Evolutionary conservation across 2,797 vertebrate species (phyloP).

Genomic region (Tamandua tetradactyla): DNA sequence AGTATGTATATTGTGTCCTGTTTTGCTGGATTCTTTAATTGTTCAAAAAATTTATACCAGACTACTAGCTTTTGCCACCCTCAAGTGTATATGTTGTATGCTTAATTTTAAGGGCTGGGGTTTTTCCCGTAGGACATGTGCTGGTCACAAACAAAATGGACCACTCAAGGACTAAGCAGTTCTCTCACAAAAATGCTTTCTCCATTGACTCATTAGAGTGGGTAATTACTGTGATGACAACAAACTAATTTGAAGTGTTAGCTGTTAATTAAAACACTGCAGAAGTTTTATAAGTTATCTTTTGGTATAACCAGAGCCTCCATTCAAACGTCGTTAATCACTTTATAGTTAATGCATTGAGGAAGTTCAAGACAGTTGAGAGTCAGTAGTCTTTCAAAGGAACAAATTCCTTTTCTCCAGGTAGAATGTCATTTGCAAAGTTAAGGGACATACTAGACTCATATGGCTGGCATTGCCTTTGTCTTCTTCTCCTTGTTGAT

Average conservation of each 20-base stretch:
- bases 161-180: slow-evolving; percentile 35
- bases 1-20: neutral
- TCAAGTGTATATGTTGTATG: neutral
- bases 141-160: slow-evolving; percentile 7
- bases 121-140: slow-evolving; percentile 23
- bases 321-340: slow-evolving; percentile 88
- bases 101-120: slow-evolving; percentile 19
- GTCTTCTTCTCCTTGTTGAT: slow-evolving; percentile 88
- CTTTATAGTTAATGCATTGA: slow-evolving; percentile 86
- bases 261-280: slow-evolving; percentile 93
- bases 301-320: slow-evolving; percentile 90
- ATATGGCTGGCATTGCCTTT: slow-evolving; percentile 79
- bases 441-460: slow-evolving; percentile 62
- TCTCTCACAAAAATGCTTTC: slow-evolving; percentile 68
- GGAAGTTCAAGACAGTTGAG: slow-evolving; percentile 84
- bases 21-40: neutral
- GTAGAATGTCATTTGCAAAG: slow-evolving; percentile 73
- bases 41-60: neutral
- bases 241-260: slow-evolving; percentile 89
- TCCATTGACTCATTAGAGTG: slow-evolving; percentile 75
- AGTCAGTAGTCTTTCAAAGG: slow-evolving; percentile 83
- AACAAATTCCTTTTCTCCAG: slow-evolving; percentile 87
- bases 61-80: neutral
- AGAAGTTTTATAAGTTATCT: slow-evolving; percentile 89
- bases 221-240: slow-evolving; percentile 87